Base-by-base conservation (phyloP, 2,888 invertebrate species). In the Cataglyphis albicans region DNA sequence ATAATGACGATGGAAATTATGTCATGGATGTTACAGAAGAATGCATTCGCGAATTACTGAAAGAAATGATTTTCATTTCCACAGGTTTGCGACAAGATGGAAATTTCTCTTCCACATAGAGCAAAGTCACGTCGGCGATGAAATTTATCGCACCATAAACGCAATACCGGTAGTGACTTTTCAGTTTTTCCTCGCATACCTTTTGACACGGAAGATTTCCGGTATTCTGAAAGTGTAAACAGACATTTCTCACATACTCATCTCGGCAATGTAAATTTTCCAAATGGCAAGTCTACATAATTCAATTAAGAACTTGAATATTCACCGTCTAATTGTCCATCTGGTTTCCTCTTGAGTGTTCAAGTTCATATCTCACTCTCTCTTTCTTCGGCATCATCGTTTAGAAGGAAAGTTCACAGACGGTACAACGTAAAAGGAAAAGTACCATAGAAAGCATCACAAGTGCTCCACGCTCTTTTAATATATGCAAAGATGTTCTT, bases 401-500 rank as follows among this genome's bases (percentile, higher is more conserved):
- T 61, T n/a, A 48, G 70, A 63, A 84, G 72, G 84, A 88, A 88
- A 88, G 88, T 84, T 52, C 55, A 70, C 61, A 41, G 59, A 15
- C 55, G 63, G 29, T 57, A n/a, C 6, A 55, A 67, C 52, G 55
- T 32, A 72, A 81, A 73, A 84, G 63, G 70, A 86, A 84, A 86
- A 84, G 73, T 82, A 55, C 63, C 63, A 68, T 86, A 88, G 86
- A 88, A 88, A 88, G 81, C 84, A 76, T 25, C 70, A 10, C 32
- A 25, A 38, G 59, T 80, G 32, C 76, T 68, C 21, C 57, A 80
- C 65, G 35, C 32, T 81, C 64, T 65, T 38, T 68, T 70, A 84
- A 85, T 63, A 80, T 72, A 35, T 67, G 57, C 75, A 63, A 38
- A n/a, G 61, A 63, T 63, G 63, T 18, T 59, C 18, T 10, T 21